These are phyloP conservation scores for Idris sp. DNA, from an alignment of 1,140 invertebrate genomes.

Conservation along the genomic window DNA sequence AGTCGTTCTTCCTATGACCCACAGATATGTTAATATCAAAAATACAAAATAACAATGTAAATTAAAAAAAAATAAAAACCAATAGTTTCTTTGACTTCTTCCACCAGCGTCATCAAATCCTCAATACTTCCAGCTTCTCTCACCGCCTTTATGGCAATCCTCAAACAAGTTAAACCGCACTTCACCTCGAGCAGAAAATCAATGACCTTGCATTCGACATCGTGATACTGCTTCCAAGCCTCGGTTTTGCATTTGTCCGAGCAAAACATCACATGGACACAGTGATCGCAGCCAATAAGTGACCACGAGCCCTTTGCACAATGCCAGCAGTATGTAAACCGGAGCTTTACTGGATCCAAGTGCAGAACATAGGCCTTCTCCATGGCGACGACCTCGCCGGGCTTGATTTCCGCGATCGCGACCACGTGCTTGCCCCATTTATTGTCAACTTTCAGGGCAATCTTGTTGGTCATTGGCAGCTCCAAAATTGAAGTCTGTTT, in stretches of 20 bases:
- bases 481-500: not conserved
- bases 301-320: constrained; percentile 1
- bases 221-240: constrained; percentile 7
- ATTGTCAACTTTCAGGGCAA: not conserved
- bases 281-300: constrained; percentile 1
- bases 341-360: not conserved
- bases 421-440: not conserved
- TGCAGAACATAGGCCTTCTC: not conserved
- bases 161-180: too few species aligned
- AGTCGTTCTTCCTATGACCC: too few species aligned
- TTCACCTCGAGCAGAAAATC: not conserved
- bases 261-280: constrained; percentile 3
- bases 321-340: constrained; percentile 5
- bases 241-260: constrained; percentile 14
- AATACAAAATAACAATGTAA: too few species aligned
- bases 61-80: too few species aligned
- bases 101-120: too few species aligned
- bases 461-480: not conserved
- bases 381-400: not conserved
- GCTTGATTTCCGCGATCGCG: not conserved
- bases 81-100: too few species aligned
- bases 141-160: too few species aligned
- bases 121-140: too few species aligned
- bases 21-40: too few species aligned
- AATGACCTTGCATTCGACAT: constrained; percentile 7